These are phyloP conservation scores for Cynocephalus volans DNA, from an alignment of 2,113 vertebrate genomes.

Conservation along the genomic window DNA sequence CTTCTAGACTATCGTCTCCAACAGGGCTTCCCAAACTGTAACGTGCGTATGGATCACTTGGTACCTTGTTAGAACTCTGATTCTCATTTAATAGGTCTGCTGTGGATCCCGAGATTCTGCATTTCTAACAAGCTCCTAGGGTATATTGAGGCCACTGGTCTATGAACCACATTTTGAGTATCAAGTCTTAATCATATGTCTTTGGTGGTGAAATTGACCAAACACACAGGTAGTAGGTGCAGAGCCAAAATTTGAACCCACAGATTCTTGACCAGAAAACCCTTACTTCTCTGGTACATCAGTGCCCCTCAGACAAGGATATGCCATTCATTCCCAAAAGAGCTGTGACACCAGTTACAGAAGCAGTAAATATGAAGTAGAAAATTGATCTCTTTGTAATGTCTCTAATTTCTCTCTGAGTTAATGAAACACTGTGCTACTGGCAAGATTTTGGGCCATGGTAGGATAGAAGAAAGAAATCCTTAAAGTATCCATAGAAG, in stretches of 20 bases:
- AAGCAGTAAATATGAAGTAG: neutral
- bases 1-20: neutral
- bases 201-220: neutral
- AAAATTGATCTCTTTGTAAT: constrained; percentile 63
- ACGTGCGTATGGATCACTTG: neutral
- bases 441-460: constrained; percentile 71
- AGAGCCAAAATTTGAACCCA: neutral
- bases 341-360: neutral
- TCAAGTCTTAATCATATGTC: too few species aligned
- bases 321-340: neutral
- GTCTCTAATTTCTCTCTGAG: constrained; percentile 75
- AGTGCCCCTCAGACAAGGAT: neutral
- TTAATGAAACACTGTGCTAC: constrained; percentile 76
- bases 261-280: neutral
- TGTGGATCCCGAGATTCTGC: neutral
- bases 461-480: neutral
- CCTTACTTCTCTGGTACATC: accelerated
- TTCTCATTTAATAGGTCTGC: neutral
- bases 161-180: neutral
- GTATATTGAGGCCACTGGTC: accelerated
- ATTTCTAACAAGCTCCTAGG: neutral
- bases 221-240: neutral
- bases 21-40: neutral
- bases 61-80: neutral
- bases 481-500: neutral